Evolutionary conservation across 2,113 vertebrate genomes (phyloP).

Genomic region (Ciconia maguari): DNA sequence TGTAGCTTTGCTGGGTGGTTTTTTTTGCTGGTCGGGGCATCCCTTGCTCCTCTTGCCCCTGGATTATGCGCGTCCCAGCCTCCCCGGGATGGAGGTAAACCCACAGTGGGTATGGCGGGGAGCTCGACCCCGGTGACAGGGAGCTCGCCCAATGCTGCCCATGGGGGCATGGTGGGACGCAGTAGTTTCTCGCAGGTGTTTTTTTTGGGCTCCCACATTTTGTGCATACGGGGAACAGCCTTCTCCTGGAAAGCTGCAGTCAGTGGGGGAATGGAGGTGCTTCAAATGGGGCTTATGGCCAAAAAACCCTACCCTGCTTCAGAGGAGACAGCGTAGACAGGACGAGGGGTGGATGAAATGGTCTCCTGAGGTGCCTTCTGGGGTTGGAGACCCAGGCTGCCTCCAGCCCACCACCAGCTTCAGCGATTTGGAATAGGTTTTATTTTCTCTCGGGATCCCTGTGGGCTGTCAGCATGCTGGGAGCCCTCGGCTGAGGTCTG

Average conservation of each 20-base stretch:
- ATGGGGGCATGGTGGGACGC: accelerated
- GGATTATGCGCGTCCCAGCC: not conserved
- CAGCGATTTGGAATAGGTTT: not conserved
- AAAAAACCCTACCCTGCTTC: not conserved
- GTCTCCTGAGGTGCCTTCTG: not conserved
- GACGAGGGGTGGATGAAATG: not conserved
- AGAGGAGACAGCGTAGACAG: accelerated
- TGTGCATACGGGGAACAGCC: not conserved
- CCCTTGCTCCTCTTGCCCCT: not conserved
- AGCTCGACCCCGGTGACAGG: accelerated
- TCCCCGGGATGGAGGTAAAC: not conserved
- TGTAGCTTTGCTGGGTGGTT: not conserved
- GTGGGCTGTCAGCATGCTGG: accelerated
- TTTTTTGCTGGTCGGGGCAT: constrained; percentile 51
- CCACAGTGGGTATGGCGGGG: accelerated
- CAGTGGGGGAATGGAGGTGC: not conserved
- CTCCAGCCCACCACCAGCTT: not conserved
- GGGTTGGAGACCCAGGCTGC: not conserved
- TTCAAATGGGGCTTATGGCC: not conserved
- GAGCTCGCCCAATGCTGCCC: not conserved
- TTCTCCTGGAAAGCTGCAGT: not conserved
- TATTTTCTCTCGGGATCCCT: not conserved
- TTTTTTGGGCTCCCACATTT: accelerated
- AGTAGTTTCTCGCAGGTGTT: accelerated
- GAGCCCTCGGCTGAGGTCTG: not conserved